A percentile compares a stretch with the other conserved stretches of the same genome.
Evolutionary conservation across 2,888 invertebrate genomes (phyloP).

Genomic region (Rhyacophila evoluta): DNA sequence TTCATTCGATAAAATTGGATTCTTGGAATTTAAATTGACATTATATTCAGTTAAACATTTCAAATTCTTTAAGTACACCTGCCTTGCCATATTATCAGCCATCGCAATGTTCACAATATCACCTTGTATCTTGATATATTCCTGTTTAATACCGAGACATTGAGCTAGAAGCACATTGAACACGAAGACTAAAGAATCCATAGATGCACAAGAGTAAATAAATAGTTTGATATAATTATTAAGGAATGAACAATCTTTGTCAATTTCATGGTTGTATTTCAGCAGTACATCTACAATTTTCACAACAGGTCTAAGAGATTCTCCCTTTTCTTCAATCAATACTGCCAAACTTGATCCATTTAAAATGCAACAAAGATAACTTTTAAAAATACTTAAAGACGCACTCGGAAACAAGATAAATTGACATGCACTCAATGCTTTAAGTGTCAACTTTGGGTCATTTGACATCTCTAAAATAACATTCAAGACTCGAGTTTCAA

Average conservation of each 20-base stretch:
- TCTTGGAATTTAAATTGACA: conserved; percentile 62
- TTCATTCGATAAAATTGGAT: conserved; percentile 64
- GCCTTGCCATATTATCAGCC: conserved; percentile 56
- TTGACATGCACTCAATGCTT: conserved; percentile 52
- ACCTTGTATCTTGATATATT: conserved; percentile 62
- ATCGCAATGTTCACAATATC: conserved; percentile 60
- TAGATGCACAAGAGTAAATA: conserved; percentile 61
- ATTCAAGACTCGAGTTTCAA: conserved; percentile 42
- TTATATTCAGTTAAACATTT: conserved; percentile 62
- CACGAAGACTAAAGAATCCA: conserved; percentile 64
- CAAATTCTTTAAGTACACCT: conserved; percentile 59
- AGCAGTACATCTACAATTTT: conserved; percentile 65
- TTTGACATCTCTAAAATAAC: conserved; percentile 46
- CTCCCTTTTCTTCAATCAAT: conserved; percentile 64
- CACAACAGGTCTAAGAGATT: conserved; percentile 65
- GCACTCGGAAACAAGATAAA: conserved; percentile 59
- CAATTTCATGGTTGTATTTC: conserved; percentile 60
- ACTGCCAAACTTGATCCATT: conserved; percentile 32
- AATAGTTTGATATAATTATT: conserved; percentile 64
- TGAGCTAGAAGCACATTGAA: conserved; percentile 64
- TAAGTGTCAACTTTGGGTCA: conserved; percentile 27
- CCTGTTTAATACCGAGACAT: conserved; percentile 62
- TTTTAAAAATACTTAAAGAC: conserved; percentile 39
- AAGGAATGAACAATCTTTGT: conserved; percentile 59
- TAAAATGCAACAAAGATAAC: conserved; percentile 38